Base-by-base conservation (phyloP, 30 jellyfish, hydroid and myxozoan species). In the Aurelia aurita region DNA sequence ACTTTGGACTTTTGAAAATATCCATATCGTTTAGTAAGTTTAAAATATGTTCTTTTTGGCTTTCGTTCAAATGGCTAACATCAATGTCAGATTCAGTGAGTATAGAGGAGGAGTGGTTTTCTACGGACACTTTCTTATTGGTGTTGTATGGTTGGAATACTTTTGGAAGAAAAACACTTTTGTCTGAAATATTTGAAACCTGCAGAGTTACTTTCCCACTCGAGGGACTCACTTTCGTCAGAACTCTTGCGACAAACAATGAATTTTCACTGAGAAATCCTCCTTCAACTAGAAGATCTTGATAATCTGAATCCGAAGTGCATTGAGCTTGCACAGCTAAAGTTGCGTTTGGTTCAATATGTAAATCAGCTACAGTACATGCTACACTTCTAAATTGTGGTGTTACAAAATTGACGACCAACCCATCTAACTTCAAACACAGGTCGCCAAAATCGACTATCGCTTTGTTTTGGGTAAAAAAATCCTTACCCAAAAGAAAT, bases 181-280 rank as follows among this genome's bases (percentile, higher is more conserved):
- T 20, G 51, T 64, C 77, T 49, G 32, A 15, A 20, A 64, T 21
- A 0, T 64, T 64, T 34, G 77, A 20, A 20, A 64, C 32, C 19
- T 22, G 77, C 26, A 64, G 46, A 9, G 77, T 12, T 12, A 64
- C 32, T 64, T 0, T 0, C 14, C 28, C 32, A 12, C 10, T 0
- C 15, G 23, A 14, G 25, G 77, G 47, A 9, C 47, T 16, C 23
- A 34, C 77, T 64, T 64, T 0, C 15, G 77, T 64, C 28, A 64
- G 9, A 64, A 64, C 32, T 64, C 77, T 23, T 14, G 47, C 63
- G 19, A 64, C 51, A 22, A 64, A 64, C 26, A 18, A 29, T 0
- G 45, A 20, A 64, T 64, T 64, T 45, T 64, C 77, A 9, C 28
- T 29, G 16, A 49, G 10, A 64, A 64, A 64, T 29, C 77, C 77